Base-by-base conservation (phyloP, 1,140 invertebrate species). In the Ceratosolen solmsi region DNA sequence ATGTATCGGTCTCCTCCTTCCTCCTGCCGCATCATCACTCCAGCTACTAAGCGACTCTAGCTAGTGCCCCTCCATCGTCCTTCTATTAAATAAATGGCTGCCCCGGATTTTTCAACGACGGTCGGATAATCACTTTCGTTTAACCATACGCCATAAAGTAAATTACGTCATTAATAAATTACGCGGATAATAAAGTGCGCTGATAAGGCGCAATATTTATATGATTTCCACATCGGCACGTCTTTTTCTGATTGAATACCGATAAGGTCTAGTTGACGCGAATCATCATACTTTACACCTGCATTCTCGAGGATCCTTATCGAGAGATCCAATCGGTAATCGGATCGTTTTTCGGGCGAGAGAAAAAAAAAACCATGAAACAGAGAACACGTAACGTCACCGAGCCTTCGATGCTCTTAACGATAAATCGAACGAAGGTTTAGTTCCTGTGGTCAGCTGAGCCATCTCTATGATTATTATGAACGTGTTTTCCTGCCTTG, bases 401-500 rank as follows among this genome's bases (percentile, higher is more conserved):
- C 22, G 3, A 65, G 33, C 17, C 73, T 49, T 41, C 76, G 76
- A 79, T 56, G 63, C 33, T 70, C 30, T 70, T 54, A 15, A 36
- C 46, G 76, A 70, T 70, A 70, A 70, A 79, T 79, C 46, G 76
- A 70, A 70, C 2, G 49, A 60, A 70, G 76, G 46, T 78, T 33
- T 36, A 70, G 41, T 65, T 41, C 15, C 36, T 46, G 56, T 49
- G 75, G 30, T 77, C 60, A 30, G 38, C 22, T 4, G 33, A 38
- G 33, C 5, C 15, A 27, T n/a, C 60, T n/a, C 46, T 9, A 1
- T 27, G 38, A 65, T 63, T 27, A 22, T 77, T 78, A 78, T 54
- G 20, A 36, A 7, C 76, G 15, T 25, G 7, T 30, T 54, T 33
- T 51, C 30, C 38, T 5, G 22, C 5, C 41, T 54, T 20, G 25